Conservation (phyloP, 2,888 invertebrate genomes). For the Phyllotreta cruciferae region DNA sequence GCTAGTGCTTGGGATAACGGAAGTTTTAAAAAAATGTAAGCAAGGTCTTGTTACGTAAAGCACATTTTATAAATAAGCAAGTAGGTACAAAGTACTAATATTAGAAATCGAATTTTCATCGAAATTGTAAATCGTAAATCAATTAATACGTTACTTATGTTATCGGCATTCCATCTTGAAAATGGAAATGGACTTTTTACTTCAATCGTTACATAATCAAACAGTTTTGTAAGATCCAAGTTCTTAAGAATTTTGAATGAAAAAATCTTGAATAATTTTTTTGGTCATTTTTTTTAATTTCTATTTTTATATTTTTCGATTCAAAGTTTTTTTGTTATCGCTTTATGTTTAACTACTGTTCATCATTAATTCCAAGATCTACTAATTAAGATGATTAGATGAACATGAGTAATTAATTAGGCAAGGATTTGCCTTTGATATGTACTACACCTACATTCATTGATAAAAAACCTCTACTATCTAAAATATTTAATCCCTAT, state of each 20-base stretch:
- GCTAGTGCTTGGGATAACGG: background rate
- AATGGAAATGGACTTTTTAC: background rate
- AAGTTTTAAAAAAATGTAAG: background rate
- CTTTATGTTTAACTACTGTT: no score
- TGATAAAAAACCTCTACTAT: no score
- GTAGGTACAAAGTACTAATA: constrained; percentile 4
- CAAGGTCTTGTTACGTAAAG: constrained; percentile 5
- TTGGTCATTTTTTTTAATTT: background rate
- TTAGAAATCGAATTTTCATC: background rate
- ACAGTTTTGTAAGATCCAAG: background rate
- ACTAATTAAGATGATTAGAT: no score
- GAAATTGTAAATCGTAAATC: background rate
- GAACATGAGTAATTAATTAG: no score
- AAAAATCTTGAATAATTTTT: background rate
- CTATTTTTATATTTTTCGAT: no score
- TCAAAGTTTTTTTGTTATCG: no score
- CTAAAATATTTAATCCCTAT: no score
- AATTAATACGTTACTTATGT: background rate
- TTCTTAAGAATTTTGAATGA: background rate
- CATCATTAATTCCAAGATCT: no score
- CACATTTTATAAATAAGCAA: background rate
- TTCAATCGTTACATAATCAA: constrained; percentile 4
- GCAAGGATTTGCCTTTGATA: no score
- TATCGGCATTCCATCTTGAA: background rate
- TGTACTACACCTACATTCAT: no score